Conservation (phyloP, 2,797 vertebrate genomes). For the Microcaecilia unicolor region DNA sequence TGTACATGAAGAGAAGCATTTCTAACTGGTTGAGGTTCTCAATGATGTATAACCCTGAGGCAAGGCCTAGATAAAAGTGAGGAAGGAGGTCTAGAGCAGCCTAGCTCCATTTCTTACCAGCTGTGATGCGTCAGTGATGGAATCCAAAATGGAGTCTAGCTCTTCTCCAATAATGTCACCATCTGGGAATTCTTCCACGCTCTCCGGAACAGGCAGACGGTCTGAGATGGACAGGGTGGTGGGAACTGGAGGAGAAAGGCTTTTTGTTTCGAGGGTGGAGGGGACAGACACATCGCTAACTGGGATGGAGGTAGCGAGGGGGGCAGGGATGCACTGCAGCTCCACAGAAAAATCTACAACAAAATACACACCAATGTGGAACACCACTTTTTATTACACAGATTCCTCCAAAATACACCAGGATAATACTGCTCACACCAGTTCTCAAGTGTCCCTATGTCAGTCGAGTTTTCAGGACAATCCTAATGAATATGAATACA, state of each 20-base stretch:
- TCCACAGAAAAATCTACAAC: constrained; percentile 61
- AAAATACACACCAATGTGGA: too few relatives aligned
- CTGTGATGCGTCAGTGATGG: constrained; percentile 37
- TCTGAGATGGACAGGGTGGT: constrained; percentile 50
- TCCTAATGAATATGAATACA: too few relatives aligned
- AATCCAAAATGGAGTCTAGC: constrained; percentile 81
- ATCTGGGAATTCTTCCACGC: constrained; percentile 62
- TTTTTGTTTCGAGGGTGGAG: constrained; percentile 31
- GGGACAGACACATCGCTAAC: constrained; percentile 56
- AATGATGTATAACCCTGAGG: not conserved
- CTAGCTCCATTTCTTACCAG: not conserved
- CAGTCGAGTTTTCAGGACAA: too few relatives aligned
- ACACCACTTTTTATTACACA: too few relatives aligned
- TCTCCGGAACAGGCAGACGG: constrained; percentile 55
- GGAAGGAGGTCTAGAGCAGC: not conserved
- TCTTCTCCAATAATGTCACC: constrained; percentile 81
- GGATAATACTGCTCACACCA: too few relatives aligned
- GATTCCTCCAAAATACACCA: too few relatives aligned
- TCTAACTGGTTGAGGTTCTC: too few relatives aligned
- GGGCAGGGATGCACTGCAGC: constrained; percentile 71
- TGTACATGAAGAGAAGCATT: too few relatives aligned
- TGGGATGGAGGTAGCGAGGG: constrained; percentile 52
- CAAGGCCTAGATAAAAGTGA: fast-evolving
- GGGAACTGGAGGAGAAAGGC: constrained; percentile 47
- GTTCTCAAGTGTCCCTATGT: too few relatives aligned